These are phyloP conservation scores for Thecophora atra DNA, from an alignment of 2,888 invertebrate species.

Conservation along the genomic window DNA sequence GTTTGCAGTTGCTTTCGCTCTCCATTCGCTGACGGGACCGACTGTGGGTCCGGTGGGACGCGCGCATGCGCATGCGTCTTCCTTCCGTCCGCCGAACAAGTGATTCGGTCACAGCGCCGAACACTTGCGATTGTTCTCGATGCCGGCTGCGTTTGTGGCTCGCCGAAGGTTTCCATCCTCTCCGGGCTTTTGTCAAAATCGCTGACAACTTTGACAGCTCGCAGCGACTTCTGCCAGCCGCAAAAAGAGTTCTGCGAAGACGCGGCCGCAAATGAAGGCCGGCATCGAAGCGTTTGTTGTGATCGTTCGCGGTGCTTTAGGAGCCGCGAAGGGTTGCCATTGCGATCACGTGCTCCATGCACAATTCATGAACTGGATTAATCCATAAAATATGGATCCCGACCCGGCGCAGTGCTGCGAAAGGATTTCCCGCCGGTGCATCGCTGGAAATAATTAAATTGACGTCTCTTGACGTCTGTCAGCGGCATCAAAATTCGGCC, in stretches of 20 bases:
- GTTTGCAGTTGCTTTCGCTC: background rate
- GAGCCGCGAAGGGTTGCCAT: background rate
- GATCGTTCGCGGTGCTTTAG: background rate
- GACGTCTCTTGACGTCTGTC: constrained; percentile 47
- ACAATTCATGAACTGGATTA: constrained; percentile 36
- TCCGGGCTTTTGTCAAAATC: constrained; percentile 44
- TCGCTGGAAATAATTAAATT: constrained; percentile 47
- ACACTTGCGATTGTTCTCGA: constrained; percentile 38
- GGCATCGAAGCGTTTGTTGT: constrained; percentile 16
- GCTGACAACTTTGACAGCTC: constrained; percentile 51
- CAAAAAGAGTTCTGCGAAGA: constrained; percentile 32
- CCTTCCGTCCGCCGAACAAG: constrained; percentile 34
- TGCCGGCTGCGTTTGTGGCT: constrained; percentile 4
- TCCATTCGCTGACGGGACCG: background rate
- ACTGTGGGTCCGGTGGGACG: constrained; percentile 23
- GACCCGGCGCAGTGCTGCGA: background rate
- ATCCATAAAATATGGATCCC: constrained; percentile 37
- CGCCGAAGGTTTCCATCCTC: constrained; percentile 31
- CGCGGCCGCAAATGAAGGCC: constrained; percentile 3
- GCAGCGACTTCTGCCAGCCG: constrained; percentile 45
- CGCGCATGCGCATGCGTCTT: background rate
- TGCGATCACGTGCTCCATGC: background rate
- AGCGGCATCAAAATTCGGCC: constrained; percentile 32
- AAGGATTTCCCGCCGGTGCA: background rate
- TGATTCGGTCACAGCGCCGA: constrained; percentile 41